phyloP scores from a whole-genome alignment of 2,888 invertebrate species.

The Caenorhabditis virilis region DNA sequence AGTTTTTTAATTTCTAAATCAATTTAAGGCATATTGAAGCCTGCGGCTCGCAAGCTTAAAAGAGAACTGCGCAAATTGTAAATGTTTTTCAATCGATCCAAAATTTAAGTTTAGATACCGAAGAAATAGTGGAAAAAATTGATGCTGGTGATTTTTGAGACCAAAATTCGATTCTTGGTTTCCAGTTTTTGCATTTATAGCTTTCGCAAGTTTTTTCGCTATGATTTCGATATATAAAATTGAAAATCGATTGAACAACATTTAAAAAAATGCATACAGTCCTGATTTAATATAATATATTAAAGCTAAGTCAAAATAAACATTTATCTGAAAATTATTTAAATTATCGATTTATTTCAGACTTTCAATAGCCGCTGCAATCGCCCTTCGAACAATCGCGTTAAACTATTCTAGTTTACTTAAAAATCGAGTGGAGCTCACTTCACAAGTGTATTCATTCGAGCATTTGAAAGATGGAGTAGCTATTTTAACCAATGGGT shows the following conservation, averaged over 20 bases:
- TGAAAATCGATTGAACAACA: background rate
- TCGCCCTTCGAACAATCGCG: constrained; percentile 12
- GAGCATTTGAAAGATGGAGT: constrained; percentile 29
- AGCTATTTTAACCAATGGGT: constrained; percentile 26
- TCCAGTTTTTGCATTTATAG: background rate
- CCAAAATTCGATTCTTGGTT: too few relatives aligned
- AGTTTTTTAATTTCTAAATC: too few relatives aligned
- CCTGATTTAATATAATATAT: background rate
- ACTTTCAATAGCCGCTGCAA: constrained; percentile 11
- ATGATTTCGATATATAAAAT: background rate
- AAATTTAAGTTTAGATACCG: too few relatives aligned
- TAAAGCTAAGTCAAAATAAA: too few relatives aligned
- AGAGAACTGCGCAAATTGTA: too few relatives aligned
- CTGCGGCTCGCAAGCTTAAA: too few relatives aligned
- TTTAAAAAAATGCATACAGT: background rate
- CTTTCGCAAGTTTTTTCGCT: background rate
- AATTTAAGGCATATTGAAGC: too few relatives aligned
- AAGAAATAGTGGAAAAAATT: too few relatives aligned
- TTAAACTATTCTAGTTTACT: constrained; percentile 12
- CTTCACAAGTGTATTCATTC: constrained; percentile 23
- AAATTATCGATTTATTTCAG: constrained; percentile 15
- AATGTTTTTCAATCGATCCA: too few relatives aligned
- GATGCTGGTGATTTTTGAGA: too few relatives aligned
- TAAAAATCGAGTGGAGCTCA: constrained; percentile 27
- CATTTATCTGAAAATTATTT: too few relatives aligned